These are phyloP conservation scores for Podarcis muralis DNA, from an alignment of 2,113 vertebrate genomes.

Conservation along the genomic window DNA sequence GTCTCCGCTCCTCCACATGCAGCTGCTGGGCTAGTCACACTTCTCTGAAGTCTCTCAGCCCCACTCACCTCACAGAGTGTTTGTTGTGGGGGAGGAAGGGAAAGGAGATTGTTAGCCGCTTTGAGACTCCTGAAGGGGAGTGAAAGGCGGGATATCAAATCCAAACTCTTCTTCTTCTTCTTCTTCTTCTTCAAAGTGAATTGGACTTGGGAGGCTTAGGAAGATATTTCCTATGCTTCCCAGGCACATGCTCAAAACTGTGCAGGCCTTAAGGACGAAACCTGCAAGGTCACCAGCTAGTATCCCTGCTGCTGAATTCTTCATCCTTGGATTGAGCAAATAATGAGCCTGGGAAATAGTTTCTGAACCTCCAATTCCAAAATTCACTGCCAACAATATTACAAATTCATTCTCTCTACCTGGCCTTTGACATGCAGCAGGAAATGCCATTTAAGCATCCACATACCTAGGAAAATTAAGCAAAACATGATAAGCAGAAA, in stretches of 20 bases:
- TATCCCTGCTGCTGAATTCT: neutral
- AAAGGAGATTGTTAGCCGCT: too few relatives aligned
- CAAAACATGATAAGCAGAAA: neutral
- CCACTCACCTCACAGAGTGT: too few relatives aligned
- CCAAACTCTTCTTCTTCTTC: too few relatives aligned
- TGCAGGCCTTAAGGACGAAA: neutral
- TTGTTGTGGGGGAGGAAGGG: too few relatives aligned
- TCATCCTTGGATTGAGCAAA: neutral
- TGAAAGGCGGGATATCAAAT: too few relatives aligned
- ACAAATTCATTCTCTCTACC: neutral
- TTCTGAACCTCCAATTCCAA: too few relatives aligned
- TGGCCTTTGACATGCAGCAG: neutral
- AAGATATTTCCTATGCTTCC: neutral
- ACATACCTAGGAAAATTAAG: neutral
- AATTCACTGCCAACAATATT: neutral
- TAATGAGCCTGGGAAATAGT: neutral
- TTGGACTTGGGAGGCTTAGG: neutral
- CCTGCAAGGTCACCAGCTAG: neutral
- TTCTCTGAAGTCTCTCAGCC: too few relatives aligned
- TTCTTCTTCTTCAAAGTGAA: neutral
- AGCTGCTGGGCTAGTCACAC: too few relatives aligned
- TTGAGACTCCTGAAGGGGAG: too few relatives aligned
- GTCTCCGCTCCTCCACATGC: too few relatives aligned
- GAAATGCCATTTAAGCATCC: neutral
- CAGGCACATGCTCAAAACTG: neutral